A percentile compares a stretch with the other conserved stretches of the same genome.
These are phyloP conservation scores for Drosophila sturtevanti DNA, from an alignment of 1,140 invertebrate genomes.

Conservation along the genomic window DNA sequence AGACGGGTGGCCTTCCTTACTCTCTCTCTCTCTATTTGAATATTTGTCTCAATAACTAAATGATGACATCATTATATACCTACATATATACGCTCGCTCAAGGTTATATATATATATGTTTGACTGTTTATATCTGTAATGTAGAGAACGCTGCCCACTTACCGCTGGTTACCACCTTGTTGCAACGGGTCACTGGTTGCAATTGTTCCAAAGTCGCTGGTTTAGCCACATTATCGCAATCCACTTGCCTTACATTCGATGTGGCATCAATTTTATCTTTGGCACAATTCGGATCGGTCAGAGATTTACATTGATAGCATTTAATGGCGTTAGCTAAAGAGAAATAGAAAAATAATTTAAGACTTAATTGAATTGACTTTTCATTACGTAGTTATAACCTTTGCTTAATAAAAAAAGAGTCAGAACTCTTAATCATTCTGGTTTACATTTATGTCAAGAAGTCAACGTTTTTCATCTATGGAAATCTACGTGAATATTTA, in stretches of 20 bases:
- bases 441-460: constrained; percentile 37
- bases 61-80: constrained; percentile 58
- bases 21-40: neutral
- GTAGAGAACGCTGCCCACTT: constrained; percentile 33
- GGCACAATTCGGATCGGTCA: constrained; percentile 72
- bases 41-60: constrained; percentile 19
- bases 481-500: constrained; percentile 50
- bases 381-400: constrained; percentile 24
- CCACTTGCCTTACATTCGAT: constrained; percentile 62
- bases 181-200: constrained; percentile 74
- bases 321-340: constrained; percentile 67
- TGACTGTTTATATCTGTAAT: constrained; percentile 17
- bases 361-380: constrained; percentile 2
- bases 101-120: constrained; percentile 46
- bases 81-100: neutral
- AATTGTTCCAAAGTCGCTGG: constrained; percentile 66
- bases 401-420: constrained; percentile 19
- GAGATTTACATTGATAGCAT: constrained; percentile 77
- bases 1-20: constrained; percentile 27
- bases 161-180: constrained; percentile 78
- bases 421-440: neutral
- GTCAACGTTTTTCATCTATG: constrained; percentile 39
- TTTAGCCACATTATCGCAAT: constrained; percentile 60
- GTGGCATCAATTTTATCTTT: constrained; percentile 62
- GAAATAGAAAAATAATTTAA: neutral